Evolutionary conservation across 2,113 vertebrate genomes (phyloP).

Genomic region (zebrafish (Danio rerio)): DNA sequence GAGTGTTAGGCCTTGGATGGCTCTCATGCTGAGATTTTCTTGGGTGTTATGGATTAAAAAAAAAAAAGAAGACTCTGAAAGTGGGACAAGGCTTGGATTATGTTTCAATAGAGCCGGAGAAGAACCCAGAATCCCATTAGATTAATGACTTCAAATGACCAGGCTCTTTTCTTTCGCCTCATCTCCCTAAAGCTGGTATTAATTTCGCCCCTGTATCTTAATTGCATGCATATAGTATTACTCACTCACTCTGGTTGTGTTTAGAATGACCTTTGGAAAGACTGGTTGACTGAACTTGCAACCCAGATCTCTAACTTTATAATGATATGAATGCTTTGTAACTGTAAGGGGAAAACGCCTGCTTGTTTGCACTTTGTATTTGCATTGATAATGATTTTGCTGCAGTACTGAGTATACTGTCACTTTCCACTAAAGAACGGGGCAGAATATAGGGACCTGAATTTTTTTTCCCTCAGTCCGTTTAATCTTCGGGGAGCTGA

Average conservation of each 20-base stretch:
- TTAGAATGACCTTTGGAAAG: slow-evolving; percentile 25
- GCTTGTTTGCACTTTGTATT: slow-evolving; percentile 7
- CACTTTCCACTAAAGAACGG: slow-evolving; percentile 4
- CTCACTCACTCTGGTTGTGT: not conserved
- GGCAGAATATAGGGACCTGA: slow-evolving; percentile 24
- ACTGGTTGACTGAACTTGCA: slow-evolving; percentile 3
- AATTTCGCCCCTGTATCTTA: slow-evolving; percentile 17
- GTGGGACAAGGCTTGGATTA: slow-evolving; percentile 32
- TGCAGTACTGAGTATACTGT: slow-evolving; percentile 22
- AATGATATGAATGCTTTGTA: not conserved
- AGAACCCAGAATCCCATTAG: slow-evolving; percentile 4
- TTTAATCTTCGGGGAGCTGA: slow-evolving; percentile 38
- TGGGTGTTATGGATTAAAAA: not conserved
- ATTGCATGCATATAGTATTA: slow-evolving; percentile 22
- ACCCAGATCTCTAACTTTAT: not conserved
- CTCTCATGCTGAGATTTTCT: slow-evolving; percentile 36
- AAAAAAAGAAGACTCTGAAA: slow-evolving; percentile 34
- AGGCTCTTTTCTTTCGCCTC: slow-evolving; percentile 26
- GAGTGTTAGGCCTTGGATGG: slow-evolving; percentile 43
- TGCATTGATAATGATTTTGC: not conserved
- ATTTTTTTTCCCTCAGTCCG: not conserved
- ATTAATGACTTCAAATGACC: slow-evolving; percentile 31
- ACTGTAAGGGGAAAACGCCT: not conserved
- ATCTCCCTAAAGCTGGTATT: slow-evolving; percentile 38
- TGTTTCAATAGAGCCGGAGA: slow-evolving; percentile 24